phyloP scores from a whole-genome alignment of 2,797 vertebrate species.

The Sarcophilus harrisii region DNA sequence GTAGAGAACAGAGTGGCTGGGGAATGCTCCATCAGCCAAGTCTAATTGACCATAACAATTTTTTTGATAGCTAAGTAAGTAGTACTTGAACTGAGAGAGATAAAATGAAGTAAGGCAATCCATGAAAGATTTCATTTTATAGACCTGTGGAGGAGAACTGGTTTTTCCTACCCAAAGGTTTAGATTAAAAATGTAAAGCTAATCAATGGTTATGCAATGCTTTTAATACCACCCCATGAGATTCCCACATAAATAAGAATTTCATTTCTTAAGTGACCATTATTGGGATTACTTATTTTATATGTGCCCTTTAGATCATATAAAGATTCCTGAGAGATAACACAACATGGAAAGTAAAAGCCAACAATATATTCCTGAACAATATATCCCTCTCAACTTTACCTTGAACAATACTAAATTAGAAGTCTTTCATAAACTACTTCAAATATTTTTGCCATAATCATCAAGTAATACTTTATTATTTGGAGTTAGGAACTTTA shows the following conservation, averaged over 20 bases:
- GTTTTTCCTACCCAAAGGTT: slow-evolving; percentile 12
- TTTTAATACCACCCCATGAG: neutral
- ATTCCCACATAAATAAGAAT: neutral
- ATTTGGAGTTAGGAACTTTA: neutral
- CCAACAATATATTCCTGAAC: slow-evolving; percentile 11
- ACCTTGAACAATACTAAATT: slow-evolving; percentile 34
- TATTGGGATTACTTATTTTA: neutral
- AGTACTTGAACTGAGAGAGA: neutral
- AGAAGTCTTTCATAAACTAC: neutral
- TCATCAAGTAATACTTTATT: neutral
- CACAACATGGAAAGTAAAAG: neutral
- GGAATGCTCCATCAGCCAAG: neutral
- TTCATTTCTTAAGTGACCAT: slow-evolving; percentile 20
- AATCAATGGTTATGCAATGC: neutral
- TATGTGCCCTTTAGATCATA: neutral
- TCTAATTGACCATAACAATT: neutral
- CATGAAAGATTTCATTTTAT: neutral
- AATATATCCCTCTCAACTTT: neutral
- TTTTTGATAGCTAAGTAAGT: slow-evolving; percentile 39
- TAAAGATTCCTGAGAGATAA: neutral
- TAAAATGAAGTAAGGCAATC: neutral
- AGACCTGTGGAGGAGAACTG: neutral
- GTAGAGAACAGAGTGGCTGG: slow-evolving; percentile 17
- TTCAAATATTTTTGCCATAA: neutral
- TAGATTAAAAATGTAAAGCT: neutral